These are phyloP conservation scores for Heliconius melpomene DNA, from an alignment of 1,140 invertebrate genomes.

Conservation along the genomic window DNA sequence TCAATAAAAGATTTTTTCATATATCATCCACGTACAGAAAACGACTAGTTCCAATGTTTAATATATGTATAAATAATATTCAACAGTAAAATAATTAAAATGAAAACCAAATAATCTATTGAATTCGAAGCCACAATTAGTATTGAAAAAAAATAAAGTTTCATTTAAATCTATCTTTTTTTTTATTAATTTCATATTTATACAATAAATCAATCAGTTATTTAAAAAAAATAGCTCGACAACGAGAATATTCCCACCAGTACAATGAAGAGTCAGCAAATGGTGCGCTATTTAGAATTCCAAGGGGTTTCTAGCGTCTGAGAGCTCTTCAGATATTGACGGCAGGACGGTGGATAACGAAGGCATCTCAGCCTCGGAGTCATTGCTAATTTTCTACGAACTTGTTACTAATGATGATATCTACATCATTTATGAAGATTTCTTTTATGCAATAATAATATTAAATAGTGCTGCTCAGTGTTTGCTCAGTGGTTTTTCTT, in stretches of 20 bases:
- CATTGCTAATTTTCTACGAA: constrained; percentile 6
- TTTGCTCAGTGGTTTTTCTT: not conserved
- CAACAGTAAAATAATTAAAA: too few relatives aligned
- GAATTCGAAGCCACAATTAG: too few relatives aligned
- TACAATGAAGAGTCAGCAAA: constrained; percentile 4
- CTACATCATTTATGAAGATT: too few relatives aligned
- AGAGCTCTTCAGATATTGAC: constrained; percentile 19
- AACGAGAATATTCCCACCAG: constrained; percentile 6
- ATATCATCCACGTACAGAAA: too few relatives aligned
- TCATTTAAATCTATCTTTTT: too few relatives aligned
- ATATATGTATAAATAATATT: too few relatives aligned
- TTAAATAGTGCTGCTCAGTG: not conserved
- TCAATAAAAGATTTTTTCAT: too few relatives aligned
- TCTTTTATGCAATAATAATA: not conserved
- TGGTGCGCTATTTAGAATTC: constrained; percentile 14
- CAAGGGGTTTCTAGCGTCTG: constrained; percentile 6
- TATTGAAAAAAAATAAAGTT: not conserved
- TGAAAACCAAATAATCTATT: too few relatives aligned
- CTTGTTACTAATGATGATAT: not conserved
- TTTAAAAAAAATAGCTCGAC: not conserved
- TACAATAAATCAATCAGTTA: not conserved
- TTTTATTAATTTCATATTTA: too few relatives aligned
- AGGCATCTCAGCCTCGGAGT: not conserved
- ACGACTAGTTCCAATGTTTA: too few relatives aligned
- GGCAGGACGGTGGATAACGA: constrained; percentile 1